Conservation (phyloP, 1,140 invertebrate species). For the Drosophila santomea region DNA sequence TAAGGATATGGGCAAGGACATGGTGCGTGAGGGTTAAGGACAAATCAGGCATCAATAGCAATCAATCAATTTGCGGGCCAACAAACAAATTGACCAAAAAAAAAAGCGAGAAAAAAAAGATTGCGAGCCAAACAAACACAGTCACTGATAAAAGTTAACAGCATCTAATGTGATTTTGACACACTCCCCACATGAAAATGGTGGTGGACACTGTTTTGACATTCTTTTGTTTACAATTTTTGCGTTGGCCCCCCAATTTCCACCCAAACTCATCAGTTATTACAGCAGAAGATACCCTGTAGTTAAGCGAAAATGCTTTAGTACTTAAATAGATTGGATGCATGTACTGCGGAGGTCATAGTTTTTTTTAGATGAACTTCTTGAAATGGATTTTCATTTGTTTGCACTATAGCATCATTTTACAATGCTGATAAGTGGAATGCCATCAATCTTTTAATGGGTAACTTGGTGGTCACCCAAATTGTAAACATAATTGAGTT, state of each 20-base stretch:
- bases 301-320: background rate
- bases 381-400: no score
- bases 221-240: conserved; percentile 58
- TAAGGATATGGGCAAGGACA: conserved; percentile 21
- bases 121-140: conserved; percentile 21
- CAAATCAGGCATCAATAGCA: conserved; percentile 79
- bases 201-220: conserved; percentile 7
- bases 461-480: background rate
- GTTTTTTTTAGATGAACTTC: no score
- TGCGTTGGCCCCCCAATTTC: conserved; percentile 6
- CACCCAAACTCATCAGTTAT: background rate
- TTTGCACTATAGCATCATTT: no score
- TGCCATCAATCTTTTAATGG: background rate
- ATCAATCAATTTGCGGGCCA: conserved; percentile 78
- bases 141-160: conserved; percentile 68
- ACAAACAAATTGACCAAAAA: conserved; percentile 64
- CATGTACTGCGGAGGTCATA: no score
- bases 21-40: conserved; percentile 64
- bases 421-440: no score
- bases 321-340: background rate
- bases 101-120: conserved; percentile 10
- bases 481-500: conserved; percentile 61
- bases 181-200: conserved; percentile 44
- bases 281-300: background rate
- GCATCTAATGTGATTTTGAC: conserved; percentile 81